These are phyloP conservation scores for Aurelia coerulea DNA, from an alignment of 30 jellyfish, hydroid and myxozoan genomes.

Conservation along the genomic window DNA sequence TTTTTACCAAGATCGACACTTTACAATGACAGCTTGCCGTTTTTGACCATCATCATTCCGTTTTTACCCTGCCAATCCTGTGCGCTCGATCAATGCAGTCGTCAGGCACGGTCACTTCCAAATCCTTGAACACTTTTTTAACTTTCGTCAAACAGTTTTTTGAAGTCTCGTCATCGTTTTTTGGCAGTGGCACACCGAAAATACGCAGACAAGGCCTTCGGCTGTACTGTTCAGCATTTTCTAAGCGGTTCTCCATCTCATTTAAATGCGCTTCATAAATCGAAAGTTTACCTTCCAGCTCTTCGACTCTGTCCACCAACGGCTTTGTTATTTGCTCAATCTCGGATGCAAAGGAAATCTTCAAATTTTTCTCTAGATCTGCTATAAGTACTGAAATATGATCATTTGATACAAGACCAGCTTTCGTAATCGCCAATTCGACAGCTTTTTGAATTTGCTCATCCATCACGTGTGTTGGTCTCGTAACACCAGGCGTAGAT, in stretches of 20 bases:
- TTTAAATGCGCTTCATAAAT: slow-evolving; percentile 26
- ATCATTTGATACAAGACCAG: slow-evolving; percentile 45
- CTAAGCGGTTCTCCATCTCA: slow-evolving; percentile 41
- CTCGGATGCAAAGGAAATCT: slow-evolving; percentile 48
- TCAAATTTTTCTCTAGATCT: slow-evolving; percentile 40
- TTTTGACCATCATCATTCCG: slow-evolving; percentile 28
- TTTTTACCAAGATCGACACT: slow-evolving; percentile 38
- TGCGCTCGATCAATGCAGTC: slow-evolving; percentile 63
- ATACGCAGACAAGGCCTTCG: slow-evolving; percentile 51
- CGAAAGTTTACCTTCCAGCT: slow-evolving; percentile 49
- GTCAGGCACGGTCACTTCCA: slow-evolving; percentile 48
- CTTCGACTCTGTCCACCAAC: slow-evolving; percentile 36
- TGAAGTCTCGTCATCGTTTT: slow-evolving; percentile 43
- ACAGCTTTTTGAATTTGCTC: slow-evolving; percentile 1
- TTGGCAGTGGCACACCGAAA: slow-evolving; percentile 54
- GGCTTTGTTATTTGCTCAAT: slow-evolving; percentile 32
- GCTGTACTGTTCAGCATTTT: slow-evolving; percentile 56
- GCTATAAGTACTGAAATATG: slow-evolving; percentile 23
- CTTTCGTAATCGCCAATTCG: slow-evolving; percentile 44
- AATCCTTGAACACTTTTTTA: slow-evolving; percentile 11
- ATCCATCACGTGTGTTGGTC: too few relatives aligned
- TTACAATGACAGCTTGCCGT: slow-evolving; percentile 47
- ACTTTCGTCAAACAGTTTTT: slow-evolving; percentile 45
- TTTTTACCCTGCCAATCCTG: slow-evolving; percentile 57
- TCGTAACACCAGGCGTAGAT: neutral